Percentiles rank a stretch among this genome's conserved stretches.
phyloP scores from a whole-genome alignment of 2,113 vertebrate genomes.

The Amia ocellicauda region DNA sequence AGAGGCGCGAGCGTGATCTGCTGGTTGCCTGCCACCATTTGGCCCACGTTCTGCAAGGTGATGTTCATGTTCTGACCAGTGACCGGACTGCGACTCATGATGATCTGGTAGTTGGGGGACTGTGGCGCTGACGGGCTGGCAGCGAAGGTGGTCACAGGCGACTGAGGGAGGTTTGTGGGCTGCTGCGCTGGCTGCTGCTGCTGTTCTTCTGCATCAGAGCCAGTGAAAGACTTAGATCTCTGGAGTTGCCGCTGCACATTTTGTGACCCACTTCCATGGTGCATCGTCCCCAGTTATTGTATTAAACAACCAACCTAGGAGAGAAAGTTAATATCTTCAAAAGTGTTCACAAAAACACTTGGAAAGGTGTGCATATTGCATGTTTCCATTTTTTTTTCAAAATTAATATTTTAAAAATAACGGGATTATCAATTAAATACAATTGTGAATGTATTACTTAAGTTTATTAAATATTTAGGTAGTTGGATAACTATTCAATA shows the following conservation, averaged over 20 bases:
- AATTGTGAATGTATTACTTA: too few species aligned
- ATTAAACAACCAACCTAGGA: slow-evolving; percentile 43
- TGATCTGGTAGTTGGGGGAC: slow-evolving; percentile 87
- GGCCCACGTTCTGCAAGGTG: slow-evolving; percentile 83
- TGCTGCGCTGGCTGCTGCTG: slow-evolving; percentile 59
- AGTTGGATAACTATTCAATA: too few species aligned
- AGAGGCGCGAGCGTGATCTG: slow-evolving; percentile 83
- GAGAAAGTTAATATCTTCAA: background rate
- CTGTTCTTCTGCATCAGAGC: slow-evolving; percentile 83
- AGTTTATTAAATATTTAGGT: too few species aligned
- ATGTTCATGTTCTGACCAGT: slow-evolving; percentile 89
- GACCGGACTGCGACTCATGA: slow-evolving; percentile 85
- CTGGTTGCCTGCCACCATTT: slow-evolving; percentile 76
- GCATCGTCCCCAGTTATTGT: slow-evolving; percentile 78
- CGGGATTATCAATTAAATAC: too few species aligned
- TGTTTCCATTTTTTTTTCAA: too few species aligned
- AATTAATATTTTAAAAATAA: too few species aligned
- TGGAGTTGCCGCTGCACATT: slow-evolving; percentile 89
- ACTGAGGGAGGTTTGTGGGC: slow-evolving; percentile 75
- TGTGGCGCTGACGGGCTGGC: slow-evolving; percentile 84
- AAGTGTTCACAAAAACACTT: background rate
- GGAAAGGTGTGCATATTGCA: too few species aligned
- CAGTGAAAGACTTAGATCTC: slow-evolving; percentile 80
- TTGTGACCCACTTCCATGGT: slow-evolving; percentile 93
- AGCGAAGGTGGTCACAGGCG: slow-evolving; percentile 82